Percentiles rank a stretch among this genome's conserved stretches.
These are phyloP conservation scores for Agrotis ipsilon DNA, from an alignment of 2,888 invertebrate genomes.

Conservation along the genomic window DNA sequence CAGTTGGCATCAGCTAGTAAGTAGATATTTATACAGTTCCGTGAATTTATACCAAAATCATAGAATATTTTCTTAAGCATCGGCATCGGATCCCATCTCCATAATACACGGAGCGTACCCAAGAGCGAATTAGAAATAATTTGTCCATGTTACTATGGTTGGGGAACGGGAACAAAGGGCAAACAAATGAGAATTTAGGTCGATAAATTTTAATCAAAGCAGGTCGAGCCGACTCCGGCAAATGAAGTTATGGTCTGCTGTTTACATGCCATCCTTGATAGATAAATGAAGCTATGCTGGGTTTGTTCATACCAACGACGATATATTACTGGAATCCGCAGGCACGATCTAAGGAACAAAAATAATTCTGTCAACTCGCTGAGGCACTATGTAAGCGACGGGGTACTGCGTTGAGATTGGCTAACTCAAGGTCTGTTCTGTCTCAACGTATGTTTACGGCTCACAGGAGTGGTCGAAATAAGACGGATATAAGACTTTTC, in stretches of 20 bases:
- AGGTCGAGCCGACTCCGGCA: constrained; percentile 68
- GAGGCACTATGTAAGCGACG: too few species aligned
- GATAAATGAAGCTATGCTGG: constrained; percentile 55
- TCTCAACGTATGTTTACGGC: too few species aligned
- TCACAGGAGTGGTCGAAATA: too few species aligned
- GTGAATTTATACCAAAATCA: not conserved
- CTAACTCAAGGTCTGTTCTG: too few species aligned
- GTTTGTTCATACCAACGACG: constrained; percentile 12
- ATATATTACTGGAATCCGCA: too few species aligned
- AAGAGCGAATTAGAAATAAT: constrained; percentile 59
- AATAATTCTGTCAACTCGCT: too few species aligned
- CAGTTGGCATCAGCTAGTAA: too few species aligned
- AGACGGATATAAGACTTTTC: too few species aligned
- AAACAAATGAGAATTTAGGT: constrained; percentile 76
- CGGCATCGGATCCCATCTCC: constrained; percentile 20
- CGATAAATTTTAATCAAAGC: constrained; percentile 81
- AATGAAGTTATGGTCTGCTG: constrained; percentile 75
- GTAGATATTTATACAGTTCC: not conserved
- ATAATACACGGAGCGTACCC: constrained; percentile 46
- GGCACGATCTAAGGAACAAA: too few species aligned
- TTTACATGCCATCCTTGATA: constrained; percentile 70
- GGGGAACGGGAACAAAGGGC: constrained; percentile 62
- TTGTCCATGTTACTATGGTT: constrained; percentile 62
- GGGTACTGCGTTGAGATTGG: too few species aligned
- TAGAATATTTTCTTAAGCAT: constrained; percentile 28